A percentile compares a stretch with the other conserved stretches of the same genome.
Conservation (phyloP, 2,888 invertebrate genomes). For the Erebia epiphron region DNA sequence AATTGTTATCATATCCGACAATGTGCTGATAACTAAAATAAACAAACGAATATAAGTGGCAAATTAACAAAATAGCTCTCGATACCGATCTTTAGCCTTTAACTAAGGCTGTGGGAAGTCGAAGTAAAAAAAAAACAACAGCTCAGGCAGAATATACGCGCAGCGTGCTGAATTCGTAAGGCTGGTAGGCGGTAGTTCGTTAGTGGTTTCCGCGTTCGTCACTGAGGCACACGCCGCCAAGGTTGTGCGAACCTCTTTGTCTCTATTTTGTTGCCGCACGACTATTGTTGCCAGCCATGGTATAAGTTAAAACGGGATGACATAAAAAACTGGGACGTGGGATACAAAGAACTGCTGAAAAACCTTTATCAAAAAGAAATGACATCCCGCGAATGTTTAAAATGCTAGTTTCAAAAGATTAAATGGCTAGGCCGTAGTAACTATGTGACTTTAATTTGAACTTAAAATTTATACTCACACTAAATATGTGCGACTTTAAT, state of each 20-base stretch:
- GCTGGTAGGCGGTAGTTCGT: constrained; percentile 73
- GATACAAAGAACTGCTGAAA: constrained; percentile 3
- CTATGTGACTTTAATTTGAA: no score
- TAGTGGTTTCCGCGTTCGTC: constrained; percentile 58
- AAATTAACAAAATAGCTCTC: constrained; percentile 27
- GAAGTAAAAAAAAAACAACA: constrained; percentile 23
- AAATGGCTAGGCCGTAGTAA: background rate
- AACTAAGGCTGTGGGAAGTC: constrained; percentile 48
- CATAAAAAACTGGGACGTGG: constrained; percentile 3
- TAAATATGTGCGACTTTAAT: no score
- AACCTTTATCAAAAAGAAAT: background rate
- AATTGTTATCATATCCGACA: background rate
- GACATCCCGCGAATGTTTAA: background rate
- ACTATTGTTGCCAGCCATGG: constrained; percentile 26
- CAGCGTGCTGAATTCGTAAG: constrained; percentile 45
- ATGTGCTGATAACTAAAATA: background rate
- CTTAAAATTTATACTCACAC: no score
- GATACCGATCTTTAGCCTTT: constrained; percentile 35
- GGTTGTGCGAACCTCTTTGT: constrained; percentile 79
- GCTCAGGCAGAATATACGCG: constrained; percentile 34
- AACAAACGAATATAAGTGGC: constrained; percentile 15
- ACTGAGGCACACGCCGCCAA: constrained; percentile 67
- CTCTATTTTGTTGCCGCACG: constrained; percentile 57
- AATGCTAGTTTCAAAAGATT: background rate
- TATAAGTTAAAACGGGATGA: constrained; percentile 10